phyloP scores from a whole-genome alignment of 2,113 vertebrate genomes.

The Anthoscopus minutus region DNA sequence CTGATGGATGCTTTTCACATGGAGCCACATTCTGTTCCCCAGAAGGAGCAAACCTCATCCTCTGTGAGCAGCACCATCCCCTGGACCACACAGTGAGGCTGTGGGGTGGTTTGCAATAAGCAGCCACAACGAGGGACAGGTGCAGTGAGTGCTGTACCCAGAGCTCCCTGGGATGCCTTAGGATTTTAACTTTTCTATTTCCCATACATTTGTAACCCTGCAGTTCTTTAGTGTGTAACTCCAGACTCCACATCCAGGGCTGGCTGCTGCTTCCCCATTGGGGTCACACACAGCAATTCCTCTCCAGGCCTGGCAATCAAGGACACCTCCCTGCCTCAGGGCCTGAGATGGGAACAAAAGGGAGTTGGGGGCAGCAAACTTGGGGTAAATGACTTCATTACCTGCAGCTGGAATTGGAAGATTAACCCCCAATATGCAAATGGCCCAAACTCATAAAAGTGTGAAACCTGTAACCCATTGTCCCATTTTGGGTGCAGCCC shows the following conservation, averaged over 20 bases:
- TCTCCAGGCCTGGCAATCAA: background rate
- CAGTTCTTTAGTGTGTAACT: background rate
- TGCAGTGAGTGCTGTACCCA: fast-evolving
- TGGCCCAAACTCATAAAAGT: background rate
- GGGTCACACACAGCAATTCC: background rate
- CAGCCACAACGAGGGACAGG: background rate
- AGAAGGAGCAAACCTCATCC: background rate
- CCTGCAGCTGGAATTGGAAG: background rate
- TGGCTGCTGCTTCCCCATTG: background rate
- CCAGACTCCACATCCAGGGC: background rate
- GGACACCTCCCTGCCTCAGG: background rate
- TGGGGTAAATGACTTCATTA: background rate
- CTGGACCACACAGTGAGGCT: fast-evolving
- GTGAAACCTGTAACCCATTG: fast-evolving
- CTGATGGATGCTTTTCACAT: background rate
- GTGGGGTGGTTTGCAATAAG: background rate
- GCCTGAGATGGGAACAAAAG: background rate
- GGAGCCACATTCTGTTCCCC: background rate
- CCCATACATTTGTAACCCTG: fast-evolving
- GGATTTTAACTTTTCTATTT: background rate
- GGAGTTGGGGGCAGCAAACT: background rate
- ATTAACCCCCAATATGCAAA: background rate
- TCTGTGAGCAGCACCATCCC: background rate
- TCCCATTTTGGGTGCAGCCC: background rate
- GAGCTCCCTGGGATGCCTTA: background rate